phyloP scores from a whole-genome alignment of 1,140 invertebrate genomes.

The Drosophila rhopaloa region DNA sequence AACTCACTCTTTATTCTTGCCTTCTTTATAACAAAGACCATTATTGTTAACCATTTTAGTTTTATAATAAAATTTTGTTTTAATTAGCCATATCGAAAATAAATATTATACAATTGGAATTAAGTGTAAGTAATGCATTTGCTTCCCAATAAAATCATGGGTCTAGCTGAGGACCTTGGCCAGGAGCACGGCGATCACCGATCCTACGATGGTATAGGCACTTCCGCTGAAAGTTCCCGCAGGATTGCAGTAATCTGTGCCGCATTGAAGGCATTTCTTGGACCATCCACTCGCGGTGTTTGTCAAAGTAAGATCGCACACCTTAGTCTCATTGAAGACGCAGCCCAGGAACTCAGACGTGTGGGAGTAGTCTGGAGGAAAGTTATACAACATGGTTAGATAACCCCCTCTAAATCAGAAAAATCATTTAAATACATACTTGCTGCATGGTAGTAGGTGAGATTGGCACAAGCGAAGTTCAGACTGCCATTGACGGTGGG shows the following conservation, averaged over 20 bases:
- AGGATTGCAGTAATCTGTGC: conserved; percentile 43
- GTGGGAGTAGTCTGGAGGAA: conserved; percentile 9
- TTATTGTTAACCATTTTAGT: too few species aligned
- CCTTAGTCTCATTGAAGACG: conserved; percentile 11
- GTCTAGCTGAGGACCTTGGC: conserved; percentile 38
- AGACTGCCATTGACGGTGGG: not conserved
- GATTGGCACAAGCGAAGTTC: conserved; percentile 41
- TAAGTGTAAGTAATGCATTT: not conserved
- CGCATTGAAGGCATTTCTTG: conserved; percentile 16
- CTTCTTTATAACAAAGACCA: too few species aligned
- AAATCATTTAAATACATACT: conserved; percentile 20
- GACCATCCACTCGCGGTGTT: not conserved
- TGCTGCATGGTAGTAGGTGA: conserved; percentile 5
- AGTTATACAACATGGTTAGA: not conserved
- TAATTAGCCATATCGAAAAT: not conserved
- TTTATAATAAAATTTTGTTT: not conserved
- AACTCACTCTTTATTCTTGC: too few species aligned
- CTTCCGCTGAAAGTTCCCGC: conserved; percentile 60
- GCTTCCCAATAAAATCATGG: not conserved
- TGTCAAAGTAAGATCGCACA: conserved; percentile 28
- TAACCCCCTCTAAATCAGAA: not conserved
- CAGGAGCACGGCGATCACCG: conserved; percentile 40
- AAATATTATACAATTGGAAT: conserved; percentile 13
- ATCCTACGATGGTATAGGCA: conserved; percentile 42
- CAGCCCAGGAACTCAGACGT: conserved; percentile 38